Evolutionary conservation across 2,797 vertebrate genomes (phyloP).

Genomic region (Strix occidentalis): DNA sequence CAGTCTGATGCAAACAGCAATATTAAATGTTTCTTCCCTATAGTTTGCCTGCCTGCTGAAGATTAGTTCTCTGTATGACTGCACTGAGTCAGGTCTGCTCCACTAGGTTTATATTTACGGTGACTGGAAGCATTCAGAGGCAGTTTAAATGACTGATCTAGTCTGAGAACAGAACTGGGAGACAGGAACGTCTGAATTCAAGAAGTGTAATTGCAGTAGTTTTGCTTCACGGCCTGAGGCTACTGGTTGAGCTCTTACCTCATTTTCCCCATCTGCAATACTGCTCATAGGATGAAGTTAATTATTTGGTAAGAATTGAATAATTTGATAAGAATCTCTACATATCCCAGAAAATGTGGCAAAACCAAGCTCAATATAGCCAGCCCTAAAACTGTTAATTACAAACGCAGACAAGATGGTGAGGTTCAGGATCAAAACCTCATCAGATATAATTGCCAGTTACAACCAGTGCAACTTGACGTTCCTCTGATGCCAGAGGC

Average conservation of each 20-base stretch:
- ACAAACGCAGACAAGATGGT: neutral
- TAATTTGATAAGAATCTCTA: neutral
- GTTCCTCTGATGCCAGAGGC: neutral
- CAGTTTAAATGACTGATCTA: neutral
- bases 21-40: neutral
- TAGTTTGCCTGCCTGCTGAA: neutral
- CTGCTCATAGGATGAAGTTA: neutral
- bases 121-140: neutral
- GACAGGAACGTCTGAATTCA: neutral
- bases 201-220: neutral
- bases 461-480: neutral
- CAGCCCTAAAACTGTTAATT: neutral
- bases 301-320: constrained; percentile 9
- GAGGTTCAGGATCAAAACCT: neutral
- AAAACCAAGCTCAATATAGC: neutral
- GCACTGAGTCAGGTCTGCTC: neutral
- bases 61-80: neutral
- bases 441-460: neutral
- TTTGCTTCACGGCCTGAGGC: neutral
- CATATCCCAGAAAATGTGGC: neutral
- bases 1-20: neutral
- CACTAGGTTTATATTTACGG: neutral
- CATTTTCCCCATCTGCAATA: constrained; percentile 5
- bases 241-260: neutral
- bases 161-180: neutral